These are phyloP conservation scores for Myotis findleyi DNA, from an alignment of 2,797 vertebrate species.

Conservation along the genomic window DNA sequence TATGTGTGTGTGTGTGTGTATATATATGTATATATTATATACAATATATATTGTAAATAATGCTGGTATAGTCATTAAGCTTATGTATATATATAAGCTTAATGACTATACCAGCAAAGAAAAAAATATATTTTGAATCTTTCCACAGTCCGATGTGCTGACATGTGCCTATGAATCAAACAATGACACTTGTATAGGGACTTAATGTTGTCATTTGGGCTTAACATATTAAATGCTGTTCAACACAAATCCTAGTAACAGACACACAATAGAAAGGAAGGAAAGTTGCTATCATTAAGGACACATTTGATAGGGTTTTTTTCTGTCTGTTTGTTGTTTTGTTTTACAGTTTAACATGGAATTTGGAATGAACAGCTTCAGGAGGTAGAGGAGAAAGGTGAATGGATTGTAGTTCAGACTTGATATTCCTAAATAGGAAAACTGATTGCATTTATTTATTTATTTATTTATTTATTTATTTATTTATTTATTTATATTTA, in stretches of 20 bases:
- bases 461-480: neutral
- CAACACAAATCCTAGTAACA: neutral
- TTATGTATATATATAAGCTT: neutral
- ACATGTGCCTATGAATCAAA: neutral
- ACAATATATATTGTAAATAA: no score
- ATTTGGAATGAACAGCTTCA: neutral
- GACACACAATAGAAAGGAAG: slow-evolving; percentile 24
- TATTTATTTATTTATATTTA: neutral
- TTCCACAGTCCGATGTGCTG: neutral
- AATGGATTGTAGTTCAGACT: neutral
- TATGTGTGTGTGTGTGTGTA: no score
- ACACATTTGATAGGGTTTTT: neutral
- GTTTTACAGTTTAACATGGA: neutral
- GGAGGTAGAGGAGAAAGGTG: neutral
- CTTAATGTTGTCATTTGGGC: neutral
- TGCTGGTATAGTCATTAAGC: no score
- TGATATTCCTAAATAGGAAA: neutral
- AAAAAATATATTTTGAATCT: neutral
- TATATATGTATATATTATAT: no score
- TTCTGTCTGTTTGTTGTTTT: neutral
- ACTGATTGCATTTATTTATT: neutral
- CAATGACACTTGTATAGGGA: neutral
- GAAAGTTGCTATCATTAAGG: neutral
- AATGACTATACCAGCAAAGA: neutral
- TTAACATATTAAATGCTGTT: slow-evolving; percentile 19